phyloP scores from a whole-genome alignment of 2,113 vertebrate species.

The Chaetodon trifascialis region DNA sequence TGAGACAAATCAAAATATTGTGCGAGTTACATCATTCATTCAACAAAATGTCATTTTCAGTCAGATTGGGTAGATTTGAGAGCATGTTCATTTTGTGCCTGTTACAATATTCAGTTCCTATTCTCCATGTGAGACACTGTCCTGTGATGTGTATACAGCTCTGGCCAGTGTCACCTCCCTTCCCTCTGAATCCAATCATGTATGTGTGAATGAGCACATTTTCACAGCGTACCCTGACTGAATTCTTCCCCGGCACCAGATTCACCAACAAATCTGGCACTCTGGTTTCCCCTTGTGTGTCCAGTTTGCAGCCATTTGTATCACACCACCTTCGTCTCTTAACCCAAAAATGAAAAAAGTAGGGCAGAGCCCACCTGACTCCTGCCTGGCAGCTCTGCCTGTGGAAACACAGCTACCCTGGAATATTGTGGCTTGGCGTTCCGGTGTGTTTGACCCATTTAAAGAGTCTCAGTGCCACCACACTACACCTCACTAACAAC shows the following conservation, averaged over 20 bases:
- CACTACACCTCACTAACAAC: background rate
- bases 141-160: background rate
- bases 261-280: background rate
- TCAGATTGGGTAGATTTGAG: background rate
- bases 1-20: background rate
- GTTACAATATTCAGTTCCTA: background rate
- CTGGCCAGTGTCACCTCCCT: background rate
- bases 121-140: background rate
- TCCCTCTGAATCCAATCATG: background rate
- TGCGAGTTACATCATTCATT: background rate
- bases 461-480: background rate
- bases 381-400: background rate
- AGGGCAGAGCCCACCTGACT: conserved; percentile 7
- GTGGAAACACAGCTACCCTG: background rate
- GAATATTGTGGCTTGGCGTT: background rate
- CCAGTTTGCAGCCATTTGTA: background rate
- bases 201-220: background rate
- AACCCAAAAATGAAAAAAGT: background rate
- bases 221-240: background rate
- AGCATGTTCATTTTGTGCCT: background rate
- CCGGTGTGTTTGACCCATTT: conserved; percentile 21
- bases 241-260: background rate
- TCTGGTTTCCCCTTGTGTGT: background rate
- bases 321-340: background rate
- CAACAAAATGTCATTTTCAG: background rate